Evolutionary conservation across 37 sponge, comb jelly and placozoan genomes (phyloP).

Genomic region (Ianthella basta): DNA sequence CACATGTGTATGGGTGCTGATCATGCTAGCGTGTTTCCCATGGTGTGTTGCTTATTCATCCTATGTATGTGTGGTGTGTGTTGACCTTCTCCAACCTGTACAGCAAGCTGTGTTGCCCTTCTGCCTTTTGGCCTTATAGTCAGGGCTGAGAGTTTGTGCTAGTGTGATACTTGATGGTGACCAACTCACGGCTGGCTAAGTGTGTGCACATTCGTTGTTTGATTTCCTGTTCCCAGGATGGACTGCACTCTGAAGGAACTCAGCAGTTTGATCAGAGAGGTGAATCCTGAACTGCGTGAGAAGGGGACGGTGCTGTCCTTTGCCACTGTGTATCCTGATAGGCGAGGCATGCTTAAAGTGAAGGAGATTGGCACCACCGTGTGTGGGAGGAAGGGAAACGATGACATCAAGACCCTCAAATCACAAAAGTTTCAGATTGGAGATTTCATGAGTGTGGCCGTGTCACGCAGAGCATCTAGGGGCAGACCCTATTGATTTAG

Average conservation of each 20-base stretch:
- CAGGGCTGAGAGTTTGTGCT: no score
- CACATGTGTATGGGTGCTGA: no score
- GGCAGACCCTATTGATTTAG: constrained; percentile 57
- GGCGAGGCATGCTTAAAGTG: constrained; percentile 75
- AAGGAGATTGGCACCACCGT: constrained; percentile 87
- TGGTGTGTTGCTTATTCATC: no score
- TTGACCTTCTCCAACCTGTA: no score
- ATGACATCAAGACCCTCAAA: constrained; percentile 77
- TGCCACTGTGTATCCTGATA: constrained; percentile 87
- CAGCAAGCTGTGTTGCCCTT: no score
- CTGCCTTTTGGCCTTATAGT: no score
- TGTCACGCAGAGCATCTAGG: constrained; percentile 55
- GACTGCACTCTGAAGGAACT: constrained; percentile 90
- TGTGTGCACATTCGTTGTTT: background rate
- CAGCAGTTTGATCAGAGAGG: constrained; percentile 86
- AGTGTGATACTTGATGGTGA: no score
- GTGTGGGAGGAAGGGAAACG: constrained; percentile 66
- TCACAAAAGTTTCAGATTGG: constrained; percentile 91
- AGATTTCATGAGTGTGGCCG: constrained; percentile 91
- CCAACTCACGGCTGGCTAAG: no score
- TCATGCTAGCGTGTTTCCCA: no score
- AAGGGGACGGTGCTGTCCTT: constrained; percentile 89
- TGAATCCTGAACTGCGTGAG: constrained; percentile 84
- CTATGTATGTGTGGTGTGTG: no score
- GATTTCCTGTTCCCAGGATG: constrained; percentile 54